Percentiles rank a stretch among this genome's conserved stretches.
phyloP scores from a whole-genome alignment of 2,888 invertebrate species.

The Oligia strigilis region DNA sequence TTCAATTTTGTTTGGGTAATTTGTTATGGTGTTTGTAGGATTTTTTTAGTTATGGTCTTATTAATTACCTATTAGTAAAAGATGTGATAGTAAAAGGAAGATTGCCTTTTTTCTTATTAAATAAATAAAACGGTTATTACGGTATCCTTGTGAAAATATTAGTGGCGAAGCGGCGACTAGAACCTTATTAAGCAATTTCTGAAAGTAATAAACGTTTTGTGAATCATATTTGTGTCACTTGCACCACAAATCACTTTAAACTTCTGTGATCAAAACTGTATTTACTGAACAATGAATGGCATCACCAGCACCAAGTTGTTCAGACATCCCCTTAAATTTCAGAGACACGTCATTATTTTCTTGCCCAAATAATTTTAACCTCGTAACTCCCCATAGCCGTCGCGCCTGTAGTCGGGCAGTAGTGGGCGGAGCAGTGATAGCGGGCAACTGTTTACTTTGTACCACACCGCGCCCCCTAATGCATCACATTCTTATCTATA shows the following conservation, averaged over 20 bases:
- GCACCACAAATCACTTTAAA: no score
- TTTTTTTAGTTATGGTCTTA: background rate
- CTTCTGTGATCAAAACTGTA: no score
- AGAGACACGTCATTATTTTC: background rate
- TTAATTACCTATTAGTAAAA: no score
- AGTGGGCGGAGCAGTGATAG: slow-evolving; percentile 71
- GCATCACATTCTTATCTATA: slow-evolving; percentile 84
- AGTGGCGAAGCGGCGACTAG: no score
- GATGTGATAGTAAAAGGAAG: no score
- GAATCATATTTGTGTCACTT: background rate
- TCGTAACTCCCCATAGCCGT: slow-evolving; percentile 44
- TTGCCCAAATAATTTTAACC: background rate
- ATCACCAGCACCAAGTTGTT: background rate
- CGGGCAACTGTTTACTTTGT: slow-evolving; percentile 77
- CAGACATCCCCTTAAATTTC: background rate
- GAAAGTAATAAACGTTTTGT: background rate
- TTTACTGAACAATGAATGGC: no score
- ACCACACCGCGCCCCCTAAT: slow-evolving; percentile 77
- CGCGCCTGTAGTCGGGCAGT: slow-evolving; percentile 64
- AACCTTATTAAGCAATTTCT: background rate
- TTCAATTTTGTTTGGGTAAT: background rate
- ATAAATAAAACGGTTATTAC: no score
- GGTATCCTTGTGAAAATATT: no score
- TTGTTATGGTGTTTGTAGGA: background rate
- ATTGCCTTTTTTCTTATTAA: no score